Conservation (phyloP, 1,140 invertebrate species). For the Eciton burchellii region DNA sequence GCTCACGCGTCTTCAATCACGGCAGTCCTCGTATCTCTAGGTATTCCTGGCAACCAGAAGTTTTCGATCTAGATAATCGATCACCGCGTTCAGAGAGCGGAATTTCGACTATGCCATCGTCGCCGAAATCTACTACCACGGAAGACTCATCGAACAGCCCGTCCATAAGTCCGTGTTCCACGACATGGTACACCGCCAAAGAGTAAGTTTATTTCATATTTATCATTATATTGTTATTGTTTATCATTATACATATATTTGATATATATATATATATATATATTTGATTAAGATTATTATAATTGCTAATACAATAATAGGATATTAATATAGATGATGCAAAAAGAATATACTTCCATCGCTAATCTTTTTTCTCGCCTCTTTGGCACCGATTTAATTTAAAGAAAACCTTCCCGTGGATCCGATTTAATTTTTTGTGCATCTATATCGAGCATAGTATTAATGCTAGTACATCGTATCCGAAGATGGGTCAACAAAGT, state of each 20-base stretch:
- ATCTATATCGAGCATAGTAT: no score
- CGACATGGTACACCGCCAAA: slow-evolving; percentile 36
- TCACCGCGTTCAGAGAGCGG: slow-evolving; percentile 53
- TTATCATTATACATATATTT: background rate
- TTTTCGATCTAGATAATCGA: slow-evolving; percentile 27
- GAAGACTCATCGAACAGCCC: background rate
- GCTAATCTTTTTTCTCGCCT: no score
- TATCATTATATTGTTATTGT: background rate
- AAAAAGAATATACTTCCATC: slow-evolving; percentile 20
- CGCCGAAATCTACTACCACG: slow-evolving; percentile 30
- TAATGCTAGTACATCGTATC: no score
- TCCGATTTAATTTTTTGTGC: no score
- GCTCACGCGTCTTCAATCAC: slow-evolving; percentile 52
- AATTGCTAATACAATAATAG: slow-evolving; percentile 8
- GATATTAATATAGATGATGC: no score
- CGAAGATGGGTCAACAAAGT: no score
- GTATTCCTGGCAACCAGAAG: slow-evolving; percentile 70
- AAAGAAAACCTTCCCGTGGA: no score
- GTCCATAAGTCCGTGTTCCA: background rate
- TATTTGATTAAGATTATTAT: background rate
- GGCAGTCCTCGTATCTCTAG: slow-evolving; percentile 46
- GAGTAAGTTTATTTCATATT: slow-evolving; percentile 60
- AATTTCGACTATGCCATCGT: slow-evolving; percentile 12
- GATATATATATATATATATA: slow-evolving; percentile 1
- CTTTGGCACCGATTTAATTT: no score